Evolutionary conservation across 1,140 invertebrate species (phyloP).

Genomic region (Ctenoplectra terminalis): DNA sequence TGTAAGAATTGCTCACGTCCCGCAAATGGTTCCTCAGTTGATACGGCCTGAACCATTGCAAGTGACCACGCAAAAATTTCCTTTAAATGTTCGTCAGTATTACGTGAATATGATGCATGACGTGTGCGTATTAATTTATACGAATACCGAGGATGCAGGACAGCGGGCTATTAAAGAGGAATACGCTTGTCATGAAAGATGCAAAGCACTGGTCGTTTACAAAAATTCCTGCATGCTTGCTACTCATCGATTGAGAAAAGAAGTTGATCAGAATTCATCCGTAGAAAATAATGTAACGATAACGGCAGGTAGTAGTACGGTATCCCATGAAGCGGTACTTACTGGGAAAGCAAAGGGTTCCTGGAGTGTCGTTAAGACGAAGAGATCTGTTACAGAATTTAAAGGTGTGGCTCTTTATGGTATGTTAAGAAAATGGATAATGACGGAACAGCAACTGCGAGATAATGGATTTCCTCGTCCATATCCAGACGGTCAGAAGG

Average conservation of each 20-base stretch:
- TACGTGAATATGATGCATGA: slow-evolving; percentile 94
- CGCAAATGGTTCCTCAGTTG: slow-evolving; percentile 83
- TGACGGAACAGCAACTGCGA: slow-evolving; percentile 90
- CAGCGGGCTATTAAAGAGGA: slow-evolving; percentile 89
- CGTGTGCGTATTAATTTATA: slow-evolving; percentile 91
- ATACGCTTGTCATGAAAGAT: slow-evolving; percentile 89
- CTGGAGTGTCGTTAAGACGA: slow-evolving; percentile 88
- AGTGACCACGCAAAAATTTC: slow-evolving; percentile 90
- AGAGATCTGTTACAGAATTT: slow-evolving; percentile 81
- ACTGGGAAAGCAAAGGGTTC: slow-evolving; percentile 87
- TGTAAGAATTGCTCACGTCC: slow-evolving; percentile 87
- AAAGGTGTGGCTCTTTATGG: slow-evolving; percentile 78
- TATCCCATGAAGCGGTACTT: slow-evolving; percentile 87
- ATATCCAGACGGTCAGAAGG: slow-evolving; percentile 83
- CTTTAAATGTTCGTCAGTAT: slow-evolving; percentile 91
- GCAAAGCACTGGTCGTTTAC: slow-evolving; percentile 91
- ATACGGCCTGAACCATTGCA: slow-evolving; percentile 85
- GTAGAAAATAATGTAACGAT: slow-evolving; percentile 67
- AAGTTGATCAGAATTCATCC: slow-evolving; percentile 83
- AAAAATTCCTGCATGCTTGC: slow-evolving; percentile 92
- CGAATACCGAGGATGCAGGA: slow-evolving; percentile 86
- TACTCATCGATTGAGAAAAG: slow-evolving; percentile 89
- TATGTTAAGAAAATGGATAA: slow-evolving; percentile 83
- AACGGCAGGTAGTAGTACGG: slow-evolving; percentile 74
- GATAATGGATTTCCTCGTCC: slow-evolving; percentile 93